Evolutionary conservation across 1,140 invertebrate genomes (phyloP), one percentile per base, ranked within the genome.

Genomic region (Drosophila nikananu): DNA sequence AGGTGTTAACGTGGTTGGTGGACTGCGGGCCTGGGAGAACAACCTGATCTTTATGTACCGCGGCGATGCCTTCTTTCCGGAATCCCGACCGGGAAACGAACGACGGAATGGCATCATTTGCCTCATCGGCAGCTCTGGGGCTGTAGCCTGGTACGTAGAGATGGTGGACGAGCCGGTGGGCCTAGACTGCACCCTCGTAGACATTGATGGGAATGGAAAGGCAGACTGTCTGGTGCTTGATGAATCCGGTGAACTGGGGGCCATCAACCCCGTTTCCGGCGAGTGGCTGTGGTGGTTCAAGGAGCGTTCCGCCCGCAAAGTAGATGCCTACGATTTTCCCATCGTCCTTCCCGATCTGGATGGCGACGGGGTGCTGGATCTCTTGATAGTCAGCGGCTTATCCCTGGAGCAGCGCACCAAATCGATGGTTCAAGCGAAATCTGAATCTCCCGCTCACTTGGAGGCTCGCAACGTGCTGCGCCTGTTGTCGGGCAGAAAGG

Each of bases 171-270:
- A 95, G 68, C 96, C 96, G 2, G 94, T 94, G 17, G 94, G 95
- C 68, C 95, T 97, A 19, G 95, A 97, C 84, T 97, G 96, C 80
- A 93, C 94, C 27, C 86, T 96, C 6, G 93, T 97, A 42, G 96
- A 97, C 93, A 94, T 95, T 0, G 95, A 96, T 89, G 93, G 90
- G 42, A 96, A 96, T 86, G 95, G 94, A n/a, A 94, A 94, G 57
- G 94, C 95, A 27, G 96, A 97, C 79, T 97, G 96, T 75, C 94
- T 97, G 60, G 94, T 97, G 7, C 93, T 95, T 27, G 96, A 96
- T 30, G 94, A 95, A 54, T 94, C 95, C 77, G 95, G 96, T 37
- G 92, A 96, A 35, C 86, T 97, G 48, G 95, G 95, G 37, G 95
- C 95, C 23, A 94, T 97, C 23, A 95, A 96, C 93, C 95, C 96